phyloP scores from a whole-genome alignment of 2,888 invertebrate genomes.

The Cantharis flavilabris region DNA sequence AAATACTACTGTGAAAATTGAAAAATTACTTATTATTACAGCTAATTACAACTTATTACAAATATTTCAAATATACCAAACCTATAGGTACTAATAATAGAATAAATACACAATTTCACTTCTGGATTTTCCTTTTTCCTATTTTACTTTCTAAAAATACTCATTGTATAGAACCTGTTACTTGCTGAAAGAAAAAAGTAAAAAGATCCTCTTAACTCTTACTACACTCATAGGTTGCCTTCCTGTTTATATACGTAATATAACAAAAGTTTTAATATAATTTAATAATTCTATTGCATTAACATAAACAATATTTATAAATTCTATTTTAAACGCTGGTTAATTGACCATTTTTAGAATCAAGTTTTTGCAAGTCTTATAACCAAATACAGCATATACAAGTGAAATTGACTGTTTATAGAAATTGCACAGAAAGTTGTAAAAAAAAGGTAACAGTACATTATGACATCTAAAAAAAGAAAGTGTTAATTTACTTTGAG shows the following conservation, averaged over 20 bases:
- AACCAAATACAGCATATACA: neutral
- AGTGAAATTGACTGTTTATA: slow-evolving; percentile 48
- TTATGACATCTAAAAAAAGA: slow-evolving; percentile 39
- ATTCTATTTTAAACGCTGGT: neutral
- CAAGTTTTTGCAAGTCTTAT: neutral
- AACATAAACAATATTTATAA: neutral
- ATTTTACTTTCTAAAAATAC: neutral
- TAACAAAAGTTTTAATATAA: neutral
- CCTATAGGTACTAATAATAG: no score
- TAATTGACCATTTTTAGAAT: neutral
- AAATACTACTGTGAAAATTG: no score
- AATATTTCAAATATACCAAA: no score
- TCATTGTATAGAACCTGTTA: neutral
- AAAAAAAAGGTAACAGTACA: slow-evolving; percentile 39
- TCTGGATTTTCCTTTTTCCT: neutral
- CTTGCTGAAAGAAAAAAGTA: neutral
- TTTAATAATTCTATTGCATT: neutral
- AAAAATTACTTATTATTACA: no score
- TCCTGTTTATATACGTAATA: neutral
- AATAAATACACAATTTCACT: no score
- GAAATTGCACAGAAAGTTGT: slow-evolving; percentile 50
- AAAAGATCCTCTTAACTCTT: neutral
- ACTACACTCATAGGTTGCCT: neutral
- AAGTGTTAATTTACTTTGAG: slow-evolving; percentile 20
- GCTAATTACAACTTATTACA: no score